Percentiles rank a stretch among this genome's conserved stretches.
These are phyloP conservation scores for Trogon melanurus DNA, from an alignment of 2,113 vertebrate species.

Conservation along the genomic window DNA sequence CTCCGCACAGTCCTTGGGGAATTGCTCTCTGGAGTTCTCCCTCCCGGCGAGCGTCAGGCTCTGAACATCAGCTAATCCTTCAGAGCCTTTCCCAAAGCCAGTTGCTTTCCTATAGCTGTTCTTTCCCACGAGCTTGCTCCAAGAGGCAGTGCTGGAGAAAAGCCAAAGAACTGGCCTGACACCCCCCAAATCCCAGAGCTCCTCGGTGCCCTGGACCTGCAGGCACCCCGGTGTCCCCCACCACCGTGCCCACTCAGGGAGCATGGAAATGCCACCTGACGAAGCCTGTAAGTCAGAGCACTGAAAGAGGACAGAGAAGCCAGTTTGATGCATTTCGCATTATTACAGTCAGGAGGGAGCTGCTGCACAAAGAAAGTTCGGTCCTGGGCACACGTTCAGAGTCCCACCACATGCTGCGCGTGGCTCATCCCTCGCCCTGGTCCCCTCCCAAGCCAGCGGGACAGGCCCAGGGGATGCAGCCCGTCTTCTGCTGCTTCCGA, in stretches of 20 bases:
- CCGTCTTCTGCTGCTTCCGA: not conserved
- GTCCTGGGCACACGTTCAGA: rapidly evolving
- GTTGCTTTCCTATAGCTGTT: rapidly evolving
- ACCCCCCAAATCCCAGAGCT: not conserved
- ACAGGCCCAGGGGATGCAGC: not conserved
- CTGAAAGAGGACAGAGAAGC: not conserved
- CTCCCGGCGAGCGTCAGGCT: rapidly evolving
- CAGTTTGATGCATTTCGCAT: rapidly evolving
- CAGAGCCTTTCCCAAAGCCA: not conserved
- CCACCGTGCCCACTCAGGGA: not conserved
- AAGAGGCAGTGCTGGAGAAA: not conserved
- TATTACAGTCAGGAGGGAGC: not conserved
- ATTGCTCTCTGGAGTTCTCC: not conserved
- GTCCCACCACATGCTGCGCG: rapidly evolving
- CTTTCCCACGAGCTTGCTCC: not conserved
- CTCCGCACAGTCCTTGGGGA: rapidly evolving
- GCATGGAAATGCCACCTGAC: not conserved
- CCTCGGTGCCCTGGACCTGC: not conserved
- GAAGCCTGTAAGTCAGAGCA: not conserved
- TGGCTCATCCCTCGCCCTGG: not conserved
- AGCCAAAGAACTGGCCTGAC: not conserved
- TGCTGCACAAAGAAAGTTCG: not conserved
- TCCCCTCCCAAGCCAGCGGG: not conserved
- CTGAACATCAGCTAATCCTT: not conserved
- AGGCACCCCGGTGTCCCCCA: not conserved